phyloP scores from a whole-genome alignment of 2,113 vertebrate genomes.

The Colaptes auratus region DNA sequence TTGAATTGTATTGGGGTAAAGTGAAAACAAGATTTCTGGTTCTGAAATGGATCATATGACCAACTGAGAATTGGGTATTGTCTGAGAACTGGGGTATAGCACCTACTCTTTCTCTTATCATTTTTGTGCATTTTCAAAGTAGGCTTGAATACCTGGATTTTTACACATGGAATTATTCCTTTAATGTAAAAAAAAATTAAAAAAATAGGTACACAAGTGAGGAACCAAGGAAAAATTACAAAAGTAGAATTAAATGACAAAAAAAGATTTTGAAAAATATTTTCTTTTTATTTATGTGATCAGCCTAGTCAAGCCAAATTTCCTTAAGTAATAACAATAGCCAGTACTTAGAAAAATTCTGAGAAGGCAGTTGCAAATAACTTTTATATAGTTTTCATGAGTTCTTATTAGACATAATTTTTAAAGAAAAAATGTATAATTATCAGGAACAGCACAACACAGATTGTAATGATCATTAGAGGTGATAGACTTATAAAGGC shows the following conservation, averaged over 20 bases:
- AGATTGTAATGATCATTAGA: neutral
- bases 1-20: constrained; percentile 16
- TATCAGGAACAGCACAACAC: neutral
- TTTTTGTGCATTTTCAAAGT: neutral
- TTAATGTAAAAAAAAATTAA: neutral
- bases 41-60: constrained; percentile 35
- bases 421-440: neutral
- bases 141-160: neutral
- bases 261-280: neutral
- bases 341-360: neutral
- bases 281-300: neutral
- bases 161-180: neutral
- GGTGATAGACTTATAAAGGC: neutral
- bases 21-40: constrained; percentile 50
- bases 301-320: neutral
- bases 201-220: neutral
- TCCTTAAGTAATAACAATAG: neutral
- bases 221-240: neutral
- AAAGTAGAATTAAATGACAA: neutral
- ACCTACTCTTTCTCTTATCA: neutral
- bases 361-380: neutral
- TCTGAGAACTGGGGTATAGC: neutral
- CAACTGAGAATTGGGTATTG: constrained; percentile 2
- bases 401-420: fast-evolving
- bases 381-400: neutral